Conservation (phyloP, 2,113 vertebrate species). For the Phyllostomus hastatus region DNA sequence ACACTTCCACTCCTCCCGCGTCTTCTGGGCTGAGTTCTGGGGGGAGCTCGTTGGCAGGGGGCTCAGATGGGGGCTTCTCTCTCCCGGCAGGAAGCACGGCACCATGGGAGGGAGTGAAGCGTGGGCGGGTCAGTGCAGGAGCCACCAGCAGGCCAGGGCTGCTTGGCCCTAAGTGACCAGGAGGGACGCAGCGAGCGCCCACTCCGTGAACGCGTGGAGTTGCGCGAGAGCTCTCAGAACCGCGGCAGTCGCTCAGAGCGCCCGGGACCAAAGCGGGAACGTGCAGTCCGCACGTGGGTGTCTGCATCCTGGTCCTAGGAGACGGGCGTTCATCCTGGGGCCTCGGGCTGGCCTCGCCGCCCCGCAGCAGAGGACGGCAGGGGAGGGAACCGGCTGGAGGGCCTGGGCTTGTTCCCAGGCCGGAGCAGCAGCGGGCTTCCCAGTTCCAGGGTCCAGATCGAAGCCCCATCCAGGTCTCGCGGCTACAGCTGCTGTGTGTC, state of each 20-base stretch:
- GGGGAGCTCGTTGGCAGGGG: background rate
- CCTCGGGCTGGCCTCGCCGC: background rate
- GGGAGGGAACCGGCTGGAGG: background rate
- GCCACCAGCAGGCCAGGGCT: fast-evolving
- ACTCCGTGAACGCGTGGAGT: too few relatives aligned
- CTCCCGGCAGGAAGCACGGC: fast-evolving
- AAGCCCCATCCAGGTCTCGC: background rate
- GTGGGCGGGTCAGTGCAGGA: background rate
- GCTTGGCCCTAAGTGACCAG: background rate
- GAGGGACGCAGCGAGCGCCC: background rate
- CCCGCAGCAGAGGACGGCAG: fast-evolving
- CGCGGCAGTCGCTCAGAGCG: fast-evolving
- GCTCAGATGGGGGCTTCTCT: background rate
- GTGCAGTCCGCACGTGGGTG: too few relatives aligned
- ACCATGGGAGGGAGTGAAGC: background rate
- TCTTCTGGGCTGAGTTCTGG: fast-evolving
- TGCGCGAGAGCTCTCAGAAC: fast-evolving
- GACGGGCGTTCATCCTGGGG: background rate
- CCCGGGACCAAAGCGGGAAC: background rate
- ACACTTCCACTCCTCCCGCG: fast-evolving
- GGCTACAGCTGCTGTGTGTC: background rate
- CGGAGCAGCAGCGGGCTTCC: background rate
- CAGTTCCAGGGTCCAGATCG: background rate
- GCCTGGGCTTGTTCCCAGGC: constrained; percentile 22
- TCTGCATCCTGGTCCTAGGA: background rate